phyloP scores from a whole-genome alignment of 2,797 vertebrate species.

The Amblyraja radiata region DNA sequence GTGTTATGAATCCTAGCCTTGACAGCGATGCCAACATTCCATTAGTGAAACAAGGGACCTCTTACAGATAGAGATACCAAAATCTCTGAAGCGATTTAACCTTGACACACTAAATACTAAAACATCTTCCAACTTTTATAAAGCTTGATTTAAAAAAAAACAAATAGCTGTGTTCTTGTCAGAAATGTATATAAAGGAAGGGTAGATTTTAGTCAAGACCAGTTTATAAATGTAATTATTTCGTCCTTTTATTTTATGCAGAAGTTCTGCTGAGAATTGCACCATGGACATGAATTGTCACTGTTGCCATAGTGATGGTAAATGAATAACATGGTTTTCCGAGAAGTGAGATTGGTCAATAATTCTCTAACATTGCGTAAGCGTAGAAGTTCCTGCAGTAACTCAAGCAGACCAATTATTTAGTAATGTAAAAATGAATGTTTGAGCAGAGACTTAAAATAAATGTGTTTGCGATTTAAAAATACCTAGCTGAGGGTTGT shows the following conservation, averaged over 20 bases:
- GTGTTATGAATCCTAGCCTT: too few species aligned
- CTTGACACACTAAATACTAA: not conserved
- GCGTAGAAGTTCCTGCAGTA: not conserved
- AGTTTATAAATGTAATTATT: not conserved
- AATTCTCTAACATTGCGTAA: not conserved
- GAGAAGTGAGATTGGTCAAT: not conserved
- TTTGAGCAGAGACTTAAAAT: not conserved
- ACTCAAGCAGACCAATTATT: not conserved
- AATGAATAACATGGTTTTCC: not conserved
- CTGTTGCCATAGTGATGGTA: not conserved
- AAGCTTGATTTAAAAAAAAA: not conserved
- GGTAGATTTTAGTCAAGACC: not conserved
- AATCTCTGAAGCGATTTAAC: too few species aligned
- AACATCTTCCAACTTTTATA: not conserved
- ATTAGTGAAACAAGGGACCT: not conserved
- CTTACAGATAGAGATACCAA: not conserved
- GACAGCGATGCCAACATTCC: too few species aligned
- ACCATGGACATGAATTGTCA: not conserved
- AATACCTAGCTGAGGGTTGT: not conserved
- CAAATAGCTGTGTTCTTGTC: not conserved
- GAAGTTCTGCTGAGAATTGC: not conserved
- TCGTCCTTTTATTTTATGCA: not conserved
- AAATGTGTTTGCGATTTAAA: not conserved
- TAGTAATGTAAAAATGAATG: not conserved
- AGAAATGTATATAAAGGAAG: not conserved